Evolutionary conservation across 2,888 invertebrate species (phyloP), one percentile per base, ranked within the genome.

Genomic region (Boloria euphrosyne): DNA sequence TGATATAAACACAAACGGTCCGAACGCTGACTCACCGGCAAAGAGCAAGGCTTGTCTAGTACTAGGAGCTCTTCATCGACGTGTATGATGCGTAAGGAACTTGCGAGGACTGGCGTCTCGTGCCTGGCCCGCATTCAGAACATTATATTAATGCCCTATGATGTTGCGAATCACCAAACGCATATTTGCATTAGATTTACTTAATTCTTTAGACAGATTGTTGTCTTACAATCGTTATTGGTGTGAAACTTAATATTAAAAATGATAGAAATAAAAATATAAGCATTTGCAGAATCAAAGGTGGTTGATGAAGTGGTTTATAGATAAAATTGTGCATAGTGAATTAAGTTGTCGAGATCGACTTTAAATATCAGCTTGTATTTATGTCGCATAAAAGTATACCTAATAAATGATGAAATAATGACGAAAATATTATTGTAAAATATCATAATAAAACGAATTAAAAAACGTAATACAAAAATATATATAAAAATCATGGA

Each of bases 11-110:
- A 64, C 79, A 80, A 80, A 80, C 77, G 79, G 80, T 78, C 80
- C 78, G 79, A 80, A 81, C 80, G 78, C 75, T 71, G 84, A 87
- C 95, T 95, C 95, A 96, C 96, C 93, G 97, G 97, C 87, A 97
- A 94, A 80, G 97, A 97, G 87, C 96, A 95, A 83, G 97, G 97
- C 93, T 97, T 97, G 93, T 97, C 96, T 93, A 97, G 94, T 87
- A 97, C 97, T 86, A 97, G 94, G 82, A 97, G 93, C 84, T 97
- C 96, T 80, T 96, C 96, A 87, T 95, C 96, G 87, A 96, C 95
- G 90, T 95, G 94, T 86, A 97, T 94, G 89, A 97, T 94, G 93
- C 95, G 94, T 90, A 97, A 95, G 86, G 94, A 93, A 90, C 94
- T 94, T 89, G 95, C 95, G 88, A 96, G 94, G 85, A 97, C 96